Evolutionary conservation across 1,140 invertebrate genomes (phyloP).

Genomic region (Ylistrum balloti): DNA sequence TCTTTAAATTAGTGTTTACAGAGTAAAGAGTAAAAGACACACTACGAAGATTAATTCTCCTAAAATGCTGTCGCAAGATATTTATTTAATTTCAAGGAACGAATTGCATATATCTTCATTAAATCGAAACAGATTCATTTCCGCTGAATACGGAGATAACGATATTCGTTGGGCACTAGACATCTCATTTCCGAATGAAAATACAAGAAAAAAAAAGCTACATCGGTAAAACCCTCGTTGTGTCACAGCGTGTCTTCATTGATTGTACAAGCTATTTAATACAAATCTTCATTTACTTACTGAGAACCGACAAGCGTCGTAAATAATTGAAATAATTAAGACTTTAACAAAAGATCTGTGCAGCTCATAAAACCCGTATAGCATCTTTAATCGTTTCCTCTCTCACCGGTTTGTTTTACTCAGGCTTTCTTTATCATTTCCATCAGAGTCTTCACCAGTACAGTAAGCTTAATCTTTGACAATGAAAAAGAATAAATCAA

Average conservation of each 20-base stretch:
- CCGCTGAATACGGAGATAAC: background rate
- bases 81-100: background rate
- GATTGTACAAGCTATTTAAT: constrained; percentile 29
- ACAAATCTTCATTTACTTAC: constrained; percentile 40
- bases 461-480: background rate
- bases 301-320: background rate
- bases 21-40: background rate
- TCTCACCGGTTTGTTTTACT: constrained; percentile 6
- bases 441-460: background rate
- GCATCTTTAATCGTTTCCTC: background rate
- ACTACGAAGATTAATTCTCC: background rate
- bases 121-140: constrained; percentile 1
- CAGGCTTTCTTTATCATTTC: background rate
- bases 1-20: constrained; percentile 17
- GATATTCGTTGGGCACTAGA: background rate
- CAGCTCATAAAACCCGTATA: background rate
- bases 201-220: background rate
- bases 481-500: background rate
- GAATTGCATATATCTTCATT: background rate
- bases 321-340: constrained; percentile 40
- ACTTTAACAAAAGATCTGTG: background rate
- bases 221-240: background rate
- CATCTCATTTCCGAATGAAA: background rate
- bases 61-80: background rate
- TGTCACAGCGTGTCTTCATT: constrained; percentile 13